Evolutionary conservation across 2,113 vertebrate genomes (phyloP), one percentile per base, ranked within the genome.

Genomic region (Machaerirhynchus nigripectus): DNA sequence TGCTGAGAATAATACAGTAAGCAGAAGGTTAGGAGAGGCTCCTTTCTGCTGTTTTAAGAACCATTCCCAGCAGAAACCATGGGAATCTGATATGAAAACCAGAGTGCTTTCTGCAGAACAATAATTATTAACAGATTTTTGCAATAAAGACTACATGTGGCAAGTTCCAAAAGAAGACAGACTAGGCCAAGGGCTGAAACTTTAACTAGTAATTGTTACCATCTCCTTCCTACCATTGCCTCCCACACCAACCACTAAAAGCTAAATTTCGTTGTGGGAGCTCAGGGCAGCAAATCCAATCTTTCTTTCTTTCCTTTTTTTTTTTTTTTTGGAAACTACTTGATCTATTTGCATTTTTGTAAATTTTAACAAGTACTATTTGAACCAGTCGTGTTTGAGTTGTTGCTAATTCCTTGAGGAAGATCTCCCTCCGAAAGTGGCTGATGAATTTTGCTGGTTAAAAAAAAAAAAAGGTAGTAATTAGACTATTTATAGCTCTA

Each of bases 401-500:
- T 80, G 30, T 46, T 83, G 27, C 3, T 84, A 44, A 77, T 69
- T 44, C 56, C 26, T 53, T 49, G 23, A 81, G 65, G 53, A 35
- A 67, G 14, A 60, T 49, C 56, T 50, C 61, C 19, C 21, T 80
- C 26, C 73, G 31, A 46, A 91, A 91, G 19, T 7, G 13, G 21
- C 16, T 50, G 27, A 78, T 68, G 17, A 61, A 67, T 63, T 24
- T 26, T 74, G 11, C 21, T 79, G 18, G 23, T 46, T 49, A 7
- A 4, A 64, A 84, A 59, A 75, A 46, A 65, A 42, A 42, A 30
- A 16, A 4, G 50, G 56, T 27, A 74, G 33, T 6, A 67, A 44
- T 71, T 71, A 31, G 35, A 39, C 64, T 97, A 96, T 97, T 97
- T 96, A 87, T 97, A 97, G 86, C 55, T 81, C 14, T 56, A 65